Percentiles rank a stretch among this genome's conserved stretches.
Evolutionary conservation across 2,888 invertebrate genomes (phyloP).

Genomic region (Nymphalis urticae): DNA sequence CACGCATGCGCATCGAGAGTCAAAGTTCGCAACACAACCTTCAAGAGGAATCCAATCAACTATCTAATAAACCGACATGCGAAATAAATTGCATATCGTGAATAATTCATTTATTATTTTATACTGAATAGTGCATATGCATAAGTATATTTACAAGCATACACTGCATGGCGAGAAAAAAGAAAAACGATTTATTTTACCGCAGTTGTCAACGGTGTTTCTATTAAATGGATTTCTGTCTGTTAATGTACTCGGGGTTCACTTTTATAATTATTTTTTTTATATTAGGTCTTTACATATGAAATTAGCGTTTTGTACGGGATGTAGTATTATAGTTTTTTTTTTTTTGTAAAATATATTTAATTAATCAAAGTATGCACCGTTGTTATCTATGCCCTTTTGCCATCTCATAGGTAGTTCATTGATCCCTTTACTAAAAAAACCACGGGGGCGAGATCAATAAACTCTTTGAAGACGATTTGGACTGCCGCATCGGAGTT

Average conservation of each 20-base stretch:
- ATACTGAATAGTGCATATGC: constrained; percentile 11
- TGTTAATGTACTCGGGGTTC: not conserved
- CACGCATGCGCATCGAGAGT: constrained; percentile 46
- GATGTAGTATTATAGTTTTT: no score
- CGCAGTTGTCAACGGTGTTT: not conserved
- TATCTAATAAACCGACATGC: constrained; percentile 66
- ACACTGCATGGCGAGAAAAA: not conserved
- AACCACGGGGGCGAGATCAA: no score
- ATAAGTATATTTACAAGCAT: not conserved
- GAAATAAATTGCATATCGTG: constrained; percentile 59
- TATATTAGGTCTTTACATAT: no score
- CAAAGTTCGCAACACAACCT: constrained; percentile 72
- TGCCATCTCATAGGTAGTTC: no score
- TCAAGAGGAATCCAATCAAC: constrained; percentile 70
- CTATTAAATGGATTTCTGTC: not conserved
- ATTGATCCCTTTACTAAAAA: no score
- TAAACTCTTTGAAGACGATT: no score
- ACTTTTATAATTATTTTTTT: no score
- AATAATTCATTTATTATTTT: constrained; percentile 44
- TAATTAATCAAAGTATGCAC: no score
- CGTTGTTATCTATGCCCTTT: no score
- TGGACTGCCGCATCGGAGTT: no score
- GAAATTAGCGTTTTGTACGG: no score
- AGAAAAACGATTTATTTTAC: not conserved
- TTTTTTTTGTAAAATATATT: no score